A percentile compares a stretch with the other conserved stretches of the same genome.
These are phyloP conservation scores for Papilio protenor DNA, from an alignment of 2,888 invertebrate genomes.

Conservation along the genomic window DNA sequence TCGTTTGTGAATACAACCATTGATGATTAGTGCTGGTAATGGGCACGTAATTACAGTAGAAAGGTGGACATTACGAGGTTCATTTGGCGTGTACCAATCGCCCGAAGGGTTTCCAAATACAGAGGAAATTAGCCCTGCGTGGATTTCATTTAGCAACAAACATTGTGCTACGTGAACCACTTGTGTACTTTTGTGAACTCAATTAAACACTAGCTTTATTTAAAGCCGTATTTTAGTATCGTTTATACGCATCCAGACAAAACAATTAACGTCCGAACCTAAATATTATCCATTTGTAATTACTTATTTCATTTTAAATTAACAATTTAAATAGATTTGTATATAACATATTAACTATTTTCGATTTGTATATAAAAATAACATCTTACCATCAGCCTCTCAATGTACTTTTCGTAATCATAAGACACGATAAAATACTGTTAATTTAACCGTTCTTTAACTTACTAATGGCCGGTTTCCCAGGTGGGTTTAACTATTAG, in stretches of 20 bases:
- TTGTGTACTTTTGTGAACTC: conserved; percentile 32
- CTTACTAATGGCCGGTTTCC: not conserved
- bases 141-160: conserved; percentile 72
- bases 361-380: too few relatives aligned
- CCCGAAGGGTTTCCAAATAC: conserved; percentile 72
- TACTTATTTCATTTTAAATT: not conserved
- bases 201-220: not conserved
- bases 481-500: too few relatives aligned
- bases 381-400: not conserved
- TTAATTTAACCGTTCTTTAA: not conserved
- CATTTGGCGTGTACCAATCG: conserved; percentile 78
- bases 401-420: not conserved
- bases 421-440: not conserved
- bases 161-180: conserved; percentile 55
- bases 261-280: not conserved
- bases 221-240: too few relatives aligned
- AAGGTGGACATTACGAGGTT: conserved; percentile 82
- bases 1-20: conserved; percentile 50
- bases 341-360: too few relatives aligned
- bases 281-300: not conserved
- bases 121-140: conserved; percentile 61
- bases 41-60: conserved; percentile 81
- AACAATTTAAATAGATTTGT: too few relatives aligned
- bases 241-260: not conserved
- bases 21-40: conserved; percentile 79